Percentiles rank a stretch among this genome's conserved stretches.
Conservation (phyloP, 2,888 invertebrate genomes). For the Meta bourneti region DNA sequence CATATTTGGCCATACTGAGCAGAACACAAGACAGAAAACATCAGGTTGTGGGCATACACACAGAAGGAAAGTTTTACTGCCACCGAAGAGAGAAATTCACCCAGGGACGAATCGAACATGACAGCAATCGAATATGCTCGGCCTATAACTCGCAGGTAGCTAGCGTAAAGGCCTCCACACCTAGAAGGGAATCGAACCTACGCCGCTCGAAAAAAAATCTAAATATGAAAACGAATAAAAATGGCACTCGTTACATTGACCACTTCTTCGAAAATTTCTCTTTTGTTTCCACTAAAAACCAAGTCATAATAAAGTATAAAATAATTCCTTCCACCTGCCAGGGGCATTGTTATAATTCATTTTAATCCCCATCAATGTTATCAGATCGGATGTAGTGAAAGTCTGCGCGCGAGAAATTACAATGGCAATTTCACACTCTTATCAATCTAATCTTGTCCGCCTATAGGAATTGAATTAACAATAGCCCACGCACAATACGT, state of each 20-base stretch:
- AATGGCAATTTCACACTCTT: background rate
- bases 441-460: slow-evolving; percentile 33
- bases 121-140: no score
- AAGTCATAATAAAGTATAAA: background rate
- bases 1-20: no score
- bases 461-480: slow-evolving; percentile 12
- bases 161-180: no score
- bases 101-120: no score
- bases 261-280: background rate
- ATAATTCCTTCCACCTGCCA: background rate
- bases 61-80: no score
- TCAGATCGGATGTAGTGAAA: background rate
- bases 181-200: no score
- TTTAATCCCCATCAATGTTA: background rate
- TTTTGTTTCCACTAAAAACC: background rate
- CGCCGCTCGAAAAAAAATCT: no score
- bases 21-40: no score
- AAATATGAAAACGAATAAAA: no score
- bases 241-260: background rate
- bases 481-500: slow-evolving; percentile 15
- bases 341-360: background rate
- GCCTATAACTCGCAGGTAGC: no score
- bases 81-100: no score
- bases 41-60: no score
- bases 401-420: background rate